phyloP scores from a whole-genome alignment of 2,888 invertebrate genomes.

The Calliscelio sp. region DNA sequence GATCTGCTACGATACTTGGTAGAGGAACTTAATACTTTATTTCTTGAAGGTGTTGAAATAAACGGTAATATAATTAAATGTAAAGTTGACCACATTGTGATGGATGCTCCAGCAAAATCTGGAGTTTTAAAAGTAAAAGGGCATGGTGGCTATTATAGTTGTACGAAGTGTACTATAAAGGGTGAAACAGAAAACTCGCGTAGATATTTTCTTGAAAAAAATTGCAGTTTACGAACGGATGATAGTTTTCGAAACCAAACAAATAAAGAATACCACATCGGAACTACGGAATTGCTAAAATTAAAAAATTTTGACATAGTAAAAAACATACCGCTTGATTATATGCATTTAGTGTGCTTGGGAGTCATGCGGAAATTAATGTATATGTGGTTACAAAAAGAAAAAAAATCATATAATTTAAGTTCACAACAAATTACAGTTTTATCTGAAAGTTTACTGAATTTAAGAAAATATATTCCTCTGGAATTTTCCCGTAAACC shows the following conservation, averaged over 20 bases:
- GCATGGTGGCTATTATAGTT: constrained; percentile 11
- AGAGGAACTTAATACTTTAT: constrained; percentile 4
- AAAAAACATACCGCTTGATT: constrained; percentile 68
- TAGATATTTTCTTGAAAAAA: neutral
- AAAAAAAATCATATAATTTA: neutral
- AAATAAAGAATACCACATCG: neutral
- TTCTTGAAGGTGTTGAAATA: neutral
- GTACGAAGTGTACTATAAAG: constrained; percentile 24
- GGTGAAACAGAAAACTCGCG: constrained; percentile 2
- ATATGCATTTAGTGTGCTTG: constrained; percentile 32
- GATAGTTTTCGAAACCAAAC: neutral
- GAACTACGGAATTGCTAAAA: neutral
- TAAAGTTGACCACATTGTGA: neutral
- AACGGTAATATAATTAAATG: neutral
- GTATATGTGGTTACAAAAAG: neutral
- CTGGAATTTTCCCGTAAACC: constrained; percentile 43
- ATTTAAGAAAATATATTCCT: constrained; percentile 12
- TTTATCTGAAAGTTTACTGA: neutral
- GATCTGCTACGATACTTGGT: constrained; percentile 12
- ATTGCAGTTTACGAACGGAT: neutral
- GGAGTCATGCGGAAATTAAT: constrained; percentile 22
- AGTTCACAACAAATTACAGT: neutral
- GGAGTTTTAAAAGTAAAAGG: constrained; percentile 19
- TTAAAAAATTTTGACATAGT: neutral
- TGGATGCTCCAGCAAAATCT: constrained; percentile 42